Conservation (phyloP, 1,140 invertebrate genomes). For the Drosophila equinoxialis region DNA sequence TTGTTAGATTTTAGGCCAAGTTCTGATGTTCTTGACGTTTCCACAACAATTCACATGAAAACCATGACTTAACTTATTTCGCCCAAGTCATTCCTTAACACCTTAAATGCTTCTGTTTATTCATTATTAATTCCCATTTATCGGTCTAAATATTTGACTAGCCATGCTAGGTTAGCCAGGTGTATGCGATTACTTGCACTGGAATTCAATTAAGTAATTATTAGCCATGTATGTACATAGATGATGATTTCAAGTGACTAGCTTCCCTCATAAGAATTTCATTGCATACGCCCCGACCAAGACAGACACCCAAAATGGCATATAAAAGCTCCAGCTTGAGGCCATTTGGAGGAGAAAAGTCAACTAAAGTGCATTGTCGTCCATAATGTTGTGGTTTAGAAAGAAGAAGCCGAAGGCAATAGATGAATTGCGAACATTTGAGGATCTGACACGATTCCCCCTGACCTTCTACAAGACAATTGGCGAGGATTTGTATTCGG, state of each 20-base stretch:
- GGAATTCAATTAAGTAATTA: conserved; percentile 49
- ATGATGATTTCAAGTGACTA: conserved; percentile 5
- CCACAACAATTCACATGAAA: no score
- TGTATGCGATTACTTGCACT: conserved; percentile 53
- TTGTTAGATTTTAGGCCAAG: no score
- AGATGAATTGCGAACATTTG: conserved; percentile 46
- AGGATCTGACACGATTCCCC: conserved; percentile 64
- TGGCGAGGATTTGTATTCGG: conserved; percentile 69
- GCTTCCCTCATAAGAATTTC: conserved; percentile 64
- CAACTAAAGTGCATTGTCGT: conserved; percentile 2
- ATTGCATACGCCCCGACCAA: conserved; percentile 5
- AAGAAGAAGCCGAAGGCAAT: conserved; percentile 19
- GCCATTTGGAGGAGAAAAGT: neutral
- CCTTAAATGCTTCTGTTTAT: no score
- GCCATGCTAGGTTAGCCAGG: conserved; percentile 36
- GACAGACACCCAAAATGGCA: neutral
- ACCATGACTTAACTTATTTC: no score
- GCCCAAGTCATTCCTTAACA: no score
- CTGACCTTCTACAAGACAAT: conserved; percentile 71
- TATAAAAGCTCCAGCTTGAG: conserved; percentile 41
- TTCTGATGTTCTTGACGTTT: no score
- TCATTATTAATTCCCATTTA: no score
- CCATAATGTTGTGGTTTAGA: conserved; percentile 46
- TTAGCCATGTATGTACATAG: conserved; percentile 12
- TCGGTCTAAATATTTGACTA: conserved; percentile 51